Base-by-base conservation (phyloP, 1,140 invertebrate species). In the Atta colombica region DNA sequence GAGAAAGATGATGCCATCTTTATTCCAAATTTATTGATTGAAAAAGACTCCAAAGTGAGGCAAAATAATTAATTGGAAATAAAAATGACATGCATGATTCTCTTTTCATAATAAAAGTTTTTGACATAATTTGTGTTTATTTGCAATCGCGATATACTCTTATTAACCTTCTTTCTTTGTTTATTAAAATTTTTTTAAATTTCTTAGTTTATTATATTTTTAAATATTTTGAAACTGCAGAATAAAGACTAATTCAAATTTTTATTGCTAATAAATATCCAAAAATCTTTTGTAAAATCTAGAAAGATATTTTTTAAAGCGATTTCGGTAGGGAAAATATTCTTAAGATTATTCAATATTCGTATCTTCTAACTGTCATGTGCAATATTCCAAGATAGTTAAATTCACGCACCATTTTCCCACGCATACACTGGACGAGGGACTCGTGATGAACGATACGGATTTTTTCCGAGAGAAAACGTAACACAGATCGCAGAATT, bases 401-500 rank as follows among this genome's bases (percentile, higher is more conserved):
- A 49, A 60, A 28, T 69, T 81, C 55, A 61, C 80, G 25, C 69
- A 75, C 69, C 39, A 74, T 74, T 61, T 82, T 82, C 31, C 12
- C 25, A 72, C 3, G 14, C 6, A 21, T 18, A 28, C 35, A 18
- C 6, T 12, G 18, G 16, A 60, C 28, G 14, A 61, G 63, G n/a
- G 7, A 45, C 12, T 45, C 66, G n/a, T 72, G 78, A 58, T 31
- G 49, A 35, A 81, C 49, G 25, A 51, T 25, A 16, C 45, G 28
- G 12, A 49, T 60, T 58, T 60, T 25, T 60, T 80, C 16, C 25
- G 16, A n/a, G 4, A 25, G 4, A 18, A 61, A 28, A 61, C 14
- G 25, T 28, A 8, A 28, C 31, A 14, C 53, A 21, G 55, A 45
- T 74, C 74, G 60, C 10, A 31, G 51, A 55, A 80, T 49, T 68